Evolutionary conservation across 2,888 invertebrate species (phyloP), one percentile per base, ranked within the genome.

Genomic region (Zeuzera pyrina): DNA sequence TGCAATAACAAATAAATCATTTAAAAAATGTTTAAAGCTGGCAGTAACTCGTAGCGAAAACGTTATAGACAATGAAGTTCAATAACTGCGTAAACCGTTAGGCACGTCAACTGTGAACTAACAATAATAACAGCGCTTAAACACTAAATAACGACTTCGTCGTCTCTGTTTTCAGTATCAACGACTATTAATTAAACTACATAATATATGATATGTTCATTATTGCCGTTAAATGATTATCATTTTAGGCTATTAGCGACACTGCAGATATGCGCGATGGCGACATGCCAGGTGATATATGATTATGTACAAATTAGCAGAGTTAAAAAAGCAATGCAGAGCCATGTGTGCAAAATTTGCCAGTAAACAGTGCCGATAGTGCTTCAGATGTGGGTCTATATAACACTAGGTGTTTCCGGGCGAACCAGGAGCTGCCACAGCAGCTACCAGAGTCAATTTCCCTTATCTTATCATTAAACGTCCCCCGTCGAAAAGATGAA

Each of bases 361-460:
- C 57, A 52, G 53, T 45, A 41, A 12, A 40, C 40, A 41, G 36
- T 38, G 30, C 24, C n/a, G n/a, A n/a, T 30, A 14, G 11, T 30
- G 10, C 34, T 45, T 34, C 38, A 19, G 23, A 27, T n/a, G 33
- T 33, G 33, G 62, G 73, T 74, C 73, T 76, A 70, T 72, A 72
- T 71, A 78, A 78, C 78, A 78, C 78, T 47, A 43, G 47, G 45
- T 49, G 59, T 64, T 59, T 60, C 57, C 44, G 60, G 70, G 77
- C 79, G 68, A 78, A 63, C 43, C 56, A 63, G 73, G 77, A 60
- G 73, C 60, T 64, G 60, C 58, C 34, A 35, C 33, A 37, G 61
- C 63, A 64, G 70, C 78, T 65, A 78, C 77, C 81, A 83, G 78
- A 74, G 78, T 81, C 83, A 83, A 76, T 57, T 81, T 83, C 79